Evolutionary conservation across 2,888 invertebrate genomes (phyloP).

Genomic region (Pachydiplax longipennis): DNA sequence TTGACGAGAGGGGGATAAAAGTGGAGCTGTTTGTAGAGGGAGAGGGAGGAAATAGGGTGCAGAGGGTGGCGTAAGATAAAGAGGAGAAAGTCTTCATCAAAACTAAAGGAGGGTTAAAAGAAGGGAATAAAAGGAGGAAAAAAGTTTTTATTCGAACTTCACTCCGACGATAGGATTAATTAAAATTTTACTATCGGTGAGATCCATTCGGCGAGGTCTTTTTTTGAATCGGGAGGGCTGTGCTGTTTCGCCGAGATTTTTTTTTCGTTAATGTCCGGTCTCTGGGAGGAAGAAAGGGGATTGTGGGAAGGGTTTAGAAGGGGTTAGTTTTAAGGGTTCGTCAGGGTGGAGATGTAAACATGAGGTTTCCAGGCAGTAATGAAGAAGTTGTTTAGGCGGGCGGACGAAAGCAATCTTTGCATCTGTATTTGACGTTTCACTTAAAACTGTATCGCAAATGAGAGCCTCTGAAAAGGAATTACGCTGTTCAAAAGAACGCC

Average conservation of each 20-base stretch:
- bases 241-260: background rate
- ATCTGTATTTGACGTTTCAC: background rate
- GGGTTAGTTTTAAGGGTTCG: background rate
- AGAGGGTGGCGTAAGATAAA: background rate
- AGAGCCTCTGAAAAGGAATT: background rate
- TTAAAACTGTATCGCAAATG: background rate
- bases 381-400: background rate
- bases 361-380: background rate
- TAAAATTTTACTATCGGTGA: constrained; percentile 9
- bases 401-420: background rate
- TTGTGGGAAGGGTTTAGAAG: background rate
- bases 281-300: background rate
- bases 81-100: constrained; percentile 37
- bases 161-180: constrained; percentile 9
- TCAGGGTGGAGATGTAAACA: background rate
- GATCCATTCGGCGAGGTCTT: background rate
- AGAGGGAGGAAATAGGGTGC: background rate
- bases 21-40: background rate
- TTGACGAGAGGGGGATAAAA: background rate
- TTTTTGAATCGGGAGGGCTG: background rate
- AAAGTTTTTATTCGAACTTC: background rate
- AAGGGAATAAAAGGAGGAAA: background rate
- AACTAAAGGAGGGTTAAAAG: background rate
- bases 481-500: background rate
- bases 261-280: background rate